Conservation (phyloP, 2,888 invertebrate species). For the Ichneumon xanthorius region DNA sequence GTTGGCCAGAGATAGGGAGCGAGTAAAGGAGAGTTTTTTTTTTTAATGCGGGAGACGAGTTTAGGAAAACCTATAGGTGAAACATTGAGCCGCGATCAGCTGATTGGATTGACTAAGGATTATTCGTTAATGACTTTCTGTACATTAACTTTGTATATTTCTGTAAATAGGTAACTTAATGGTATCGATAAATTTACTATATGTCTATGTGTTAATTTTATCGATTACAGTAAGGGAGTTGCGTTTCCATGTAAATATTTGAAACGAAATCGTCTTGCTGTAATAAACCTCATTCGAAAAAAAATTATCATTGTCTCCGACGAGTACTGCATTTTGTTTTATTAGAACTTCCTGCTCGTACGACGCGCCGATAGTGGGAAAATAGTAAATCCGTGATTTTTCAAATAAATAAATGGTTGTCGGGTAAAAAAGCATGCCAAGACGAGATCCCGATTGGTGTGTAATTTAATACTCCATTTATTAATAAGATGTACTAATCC, state of each 20-base stretch:
- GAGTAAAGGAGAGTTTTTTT: constrained; percentile 21
- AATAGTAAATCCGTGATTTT: neutral
- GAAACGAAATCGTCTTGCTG: constrained; percentile 72
- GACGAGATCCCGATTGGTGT: constrained; percentile 33
- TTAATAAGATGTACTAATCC: constrained; percentile 84
- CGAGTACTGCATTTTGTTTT: too few species aligned
- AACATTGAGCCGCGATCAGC: constrained; percentile 64
- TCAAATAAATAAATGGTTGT: constrained; percentile 3
- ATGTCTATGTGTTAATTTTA: constrained; percentile 74
- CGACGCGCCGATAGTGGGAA: too few species aligned
- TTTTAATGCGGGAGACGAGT: constrained; percentile 40
- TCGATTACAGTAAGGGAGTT: constrained; percentile 71
- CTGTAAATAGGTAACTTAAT: constrained; percentile 74
- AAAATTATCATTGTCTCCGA: constrained; percentile 11
- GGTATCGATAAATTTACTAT: constrained; percentile 73
- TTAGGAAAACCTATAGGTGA: constrained; percentile 40
- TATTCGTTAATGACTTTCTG: constrained; percentile 73
- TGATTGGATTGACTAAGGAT: constrained; percentile 69
- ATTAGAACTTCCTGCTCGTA: too few species aligned
- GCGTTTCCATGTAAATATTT: constrained; percentile 73
- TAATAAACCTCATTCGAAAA: constrained; percentile 72
- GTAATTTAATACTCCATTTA: constrained; percentile 82
- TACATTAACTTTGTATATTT: constrained; percentile 76
- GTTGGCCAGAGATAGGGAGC: constrained; percentile 33
- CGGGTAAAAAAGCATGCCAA: neutral